Conservation (phyloP, 2,888 invertebrate species). For the Myopa testacea region DNA sequence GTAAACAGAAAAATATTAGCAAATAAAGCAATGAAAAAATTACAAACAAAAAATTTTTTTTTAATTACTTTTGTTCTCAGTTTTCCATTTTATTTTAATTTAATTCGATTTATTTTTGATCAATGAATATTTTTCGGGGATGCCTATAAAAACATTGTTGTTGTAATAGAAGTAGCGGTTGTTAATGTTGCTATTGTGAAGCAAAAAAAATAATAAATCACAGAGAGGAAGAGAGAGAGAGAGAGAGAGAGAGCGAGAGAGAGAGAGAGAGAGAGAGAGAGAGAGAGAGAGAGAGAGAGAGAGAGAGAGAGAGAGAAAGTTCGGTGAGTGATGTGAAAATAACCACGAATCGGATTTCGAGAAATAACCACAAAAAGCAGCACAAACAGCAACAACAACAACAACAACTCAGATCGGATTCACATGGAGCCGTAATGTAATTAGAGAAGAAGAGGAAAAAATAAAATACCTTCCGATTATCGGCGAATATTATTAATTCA, state of each 20-base stretch:
- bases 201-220: too few species aligned
- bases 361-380: slow-evolving; percentile 20
- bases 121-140: too few species aligned
- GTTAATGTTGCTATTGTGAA: too few species aligned
- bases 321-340: slow-evolving; percentile 23
- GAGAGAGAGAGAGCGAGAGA: slow-evolving; percentile 4
- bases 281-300: not conserved
- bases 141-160: too few species aligned
- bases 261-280: slow-evolving; percentile 15
- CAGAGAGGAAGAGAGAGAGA: too few species aligned
- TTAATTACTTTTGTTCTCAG: too few species aligned
- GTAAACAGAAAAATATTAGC: too few species aligned
- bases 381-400: not conserved
- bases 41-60: not conserved
- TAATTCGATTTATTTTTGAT: too few species aligned
- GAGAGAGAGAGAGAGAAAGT: slow-evolving; percentile 17
- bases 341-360: too few species aligned
- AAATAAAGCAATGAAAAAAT: not conserved
- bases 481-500: slow-evolving; percentile 5
- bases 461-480: not conserved
- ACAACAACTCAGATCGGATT: not conserved
- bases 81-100: too few species aligned
- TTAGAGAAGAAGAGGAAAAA: not conserved
- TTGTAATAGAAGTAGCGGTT: too few species aligned
- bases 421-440: not conserved